Evolutionary conservation across 2,797 vertebrate species (phyloP).

Genomic region (Manis pentadactyla): DNA sequence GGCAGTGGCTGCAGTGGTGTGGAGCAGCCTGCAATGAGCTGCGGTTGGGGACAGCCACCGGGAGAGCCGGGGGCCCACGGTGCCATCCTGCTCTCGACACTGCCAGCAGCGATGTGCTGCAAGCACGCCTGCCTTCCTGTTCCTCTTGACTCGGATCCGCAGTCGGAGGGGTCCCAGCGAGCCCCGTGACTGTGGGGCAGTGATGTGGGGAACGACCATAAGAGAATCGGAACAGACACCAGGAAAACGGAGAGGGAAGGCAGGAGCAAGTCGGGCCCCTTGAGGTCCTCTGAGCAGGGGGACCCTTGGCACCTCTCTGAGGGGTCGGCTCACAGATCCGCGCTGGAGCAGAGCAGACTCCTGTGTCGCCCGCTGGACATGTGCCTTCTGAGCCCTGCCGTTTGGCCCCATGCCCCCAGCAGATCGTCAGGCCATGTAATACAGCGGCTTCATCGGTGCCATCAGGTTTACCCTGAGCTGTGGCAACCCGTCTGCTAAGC

Average conservation of each 20-base stretch:
- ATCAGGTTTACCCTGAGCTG: background rate
- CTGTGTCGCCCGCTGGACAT: accelerated
- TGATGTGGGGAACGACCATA: background rate
- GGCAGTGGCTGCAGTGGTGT: accelerated
- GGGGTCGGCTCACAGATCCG: background rate
- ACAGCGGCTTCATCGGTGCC: background rate
- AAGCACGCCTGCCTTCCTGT: background rate
- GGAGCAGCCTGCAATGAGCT: background rate
- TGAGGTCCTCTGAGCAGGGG: accelerated
- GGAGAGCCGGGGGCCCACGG: background rate
- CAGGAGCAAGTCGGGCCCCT: accelerated
- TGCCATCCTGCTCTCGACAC: background rate
- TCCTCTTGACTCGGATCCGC: constrained; percentile 28
- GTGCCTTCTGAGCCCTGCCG: background rate
- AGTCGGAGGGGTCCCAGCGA: background rate
- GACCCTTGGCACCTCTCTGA: background rate
- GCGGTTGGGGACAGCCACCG: accelerated
- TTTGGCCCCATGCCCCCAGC: background rate
- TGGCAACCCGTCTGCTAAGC: background rate
- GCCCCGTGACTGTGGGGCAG: background rate
- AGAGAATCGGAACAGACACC: background rate
- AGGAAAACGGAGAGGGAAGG: background rate
- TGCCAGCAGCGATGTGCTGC: background rate
- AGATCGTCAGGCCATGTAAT: background rate
- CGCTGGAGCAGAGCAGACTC: accelerated